A percentile compares a stretch with the other conserved stretches of the same genome.
Conservation (phyloP, 2,888 invertebrate genomes). For the Tribolium freemani region DNA sequence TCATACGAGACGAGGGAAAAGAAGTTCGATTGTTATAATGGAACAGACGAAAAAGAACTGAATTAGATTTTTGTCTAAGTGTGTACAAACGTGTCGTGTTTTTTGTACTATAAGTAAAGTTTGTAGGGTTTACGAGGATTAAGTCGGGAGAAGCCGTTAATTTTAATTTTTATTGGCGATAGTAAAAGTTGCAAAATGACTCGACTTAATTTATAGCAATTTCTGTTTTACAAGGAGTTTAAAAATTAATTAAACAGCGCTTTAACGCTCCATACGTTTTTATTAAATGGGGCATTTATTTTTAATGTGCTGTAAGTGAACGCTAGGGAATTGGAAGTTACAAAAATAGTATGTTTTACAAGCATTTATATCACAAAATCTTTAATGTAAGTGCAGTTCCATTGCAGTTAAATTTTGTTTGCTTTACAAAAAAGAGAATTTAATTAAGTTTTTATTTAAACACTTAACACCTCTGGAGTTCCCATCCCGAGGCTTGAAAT, state of each 20-base stretch:
- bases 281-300: neutral
- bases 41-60: conserved; percentile 3
- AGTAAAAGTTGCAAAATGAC: conserved; percentile 9
- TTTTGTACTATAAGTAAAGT: neutral
- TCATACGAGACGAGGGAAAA: neutral
- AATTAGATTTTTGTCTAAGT: conserved; percentile 6
- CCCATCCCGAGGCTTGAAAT: neutral
- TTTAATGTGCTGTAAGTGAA: neutral
- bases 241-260: neutral
- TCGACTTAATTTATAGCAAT: neutral
- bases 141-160: conserved; percentile 6
- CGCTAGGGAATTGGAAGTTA: no score
- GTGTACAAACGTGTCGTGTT: neutral
- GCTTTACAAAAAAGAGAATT: neutral
- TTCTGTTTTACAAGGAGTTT: neutral
- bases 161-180: conserved; percentile 28
- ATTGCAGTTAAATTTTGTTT: neutral
- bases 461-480: neutral
- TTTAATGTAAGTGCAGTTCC: no score
- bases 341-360: no score
- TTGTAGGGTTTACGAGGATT: neutral
- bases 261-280: neutral
- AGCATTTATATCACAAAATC: no score
- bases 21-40: conserved; percentile 33
- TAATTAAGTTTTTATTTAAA: neutral